Evolutionary conservation across 2,888 invertebrate genomes (phyloP).

Genomic region (Thymelicus sylvestris): DNA sequence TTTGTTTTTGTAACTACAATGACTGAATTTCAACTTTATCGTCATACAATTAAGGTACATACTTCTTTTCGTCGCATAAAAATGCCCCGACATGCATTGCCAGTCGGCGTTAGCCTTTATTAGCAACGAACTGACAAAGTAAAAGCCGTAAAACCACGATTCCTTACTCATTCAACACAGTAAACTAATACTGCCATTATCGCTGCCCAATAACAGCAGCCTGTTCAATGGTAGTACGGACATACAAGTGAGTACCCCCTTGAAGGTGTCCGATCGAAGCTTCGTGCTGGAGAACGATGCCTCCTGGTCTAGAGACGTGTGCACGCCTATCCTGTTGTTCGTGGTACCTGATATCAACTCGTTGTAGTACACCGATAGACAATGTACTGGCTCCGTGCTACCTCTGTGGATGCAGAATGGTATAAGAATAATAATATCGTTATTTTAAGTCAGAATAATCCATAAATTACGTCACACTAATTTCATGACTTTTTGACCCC

Average conservation of each 20-base stretch:
- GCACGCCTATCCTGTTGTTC: constrained; percentile 95
- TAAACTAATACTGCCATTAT: constrained; percentile 93
- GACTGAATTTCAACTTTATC: too few species aligned
- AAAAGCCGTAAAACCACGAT: not conserved
- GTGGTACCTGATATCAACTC: constrained; percentile 96
- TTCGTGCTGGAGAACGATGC: constrained; percentile 93
- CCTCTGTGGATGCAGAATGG: constrained; percentile 84
- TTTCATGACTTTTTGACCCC: too few species aligned
- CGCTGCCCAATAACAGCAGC: constrained; percentile 94
- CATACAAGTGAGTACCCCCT: constrained; percentile 96
- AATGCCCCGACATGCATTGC: too few species aligned
- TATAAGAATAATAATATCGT: too few species aligned
- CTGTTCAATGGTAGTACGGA: constrained; percentile 95
- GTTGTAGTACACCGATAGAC: constrained; percentile 90
- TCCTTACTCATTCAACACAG: constrained; percentile 86
- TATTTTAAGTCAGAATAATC: too few species aligned
- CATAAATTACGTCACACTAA: too few species aligned
- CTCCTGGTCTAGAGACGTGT: constrained; percentile 88
- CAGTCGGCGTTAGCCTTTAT: too few species aligned
- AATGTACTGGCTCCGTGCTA: constrained; percentile 96
- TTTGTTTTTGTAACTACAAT: too few species aligned
- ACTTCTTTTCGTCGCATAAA: too few species aligned
- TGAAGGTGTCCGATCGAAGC: constrained; percentile 94
- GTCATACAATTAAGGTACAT: too few species aligned
- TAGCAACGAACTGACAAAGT: too few species aligned